phyloP scores from a whole-genome alignment of 1,140 invertebrate species.

The Chrysomallon squamiferum region DNA sequence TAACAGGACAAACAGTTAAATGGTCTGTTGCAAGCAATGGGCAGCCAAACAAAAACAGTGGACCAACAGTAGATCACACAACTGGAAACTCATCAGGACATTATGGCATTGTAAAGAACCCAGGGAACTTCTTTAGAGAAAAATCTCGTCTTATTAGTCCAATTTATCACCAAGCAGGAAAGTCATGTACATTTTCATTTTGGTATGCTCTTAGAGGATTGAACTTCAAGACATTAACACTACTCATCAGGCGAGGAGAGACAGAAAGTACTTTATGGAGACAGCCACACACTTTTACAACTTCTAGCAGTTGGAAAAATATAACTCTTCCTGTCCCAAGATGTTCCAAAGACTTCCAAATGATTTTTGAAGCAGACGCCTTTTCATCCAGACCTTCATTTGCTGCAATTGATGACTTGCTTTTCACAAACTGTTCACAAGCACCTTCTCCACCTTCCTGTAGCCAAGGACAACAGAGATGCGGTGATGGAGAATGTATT shows the following conservation, averaged over 20 bases:
- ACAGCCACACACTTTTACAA: slow-evolving; percentile 5
- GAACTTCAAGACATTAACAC: slow-evolving; percentile 25
- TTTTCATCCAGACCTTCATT: slow-evolving; percentile 19
- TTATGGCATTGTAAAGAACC: slow-evolving; percentile 35
- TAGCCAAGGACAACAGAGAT: slow-evolving; percentile 32
- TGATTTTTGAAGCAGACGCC: slow-evolving; percentile 41
- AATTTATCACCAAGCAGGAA: slow-evolving; percentile 41
- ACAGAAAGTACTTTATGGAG: slow-evolving; percentile 33
- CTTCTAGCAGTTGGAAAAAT: slow-evolving; percentile 37
- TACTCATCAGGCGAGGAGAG: slow-evolving; percentile 33
- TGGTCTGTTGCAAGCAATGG: slow-evolving; percentile 34
- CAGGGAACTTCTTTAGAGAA: slow-evolving; percentile 28
- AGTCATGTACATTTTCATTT: slow-evolving; percentile 42
- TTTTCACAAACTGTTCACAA: slow-evolving; percentile 20
- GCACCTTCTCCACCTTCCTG: slow-evolving; percentile 12
- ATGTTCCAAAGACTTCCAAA: slow-evolving; percentile 51
- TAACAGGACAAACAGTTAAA: slow-evolving; percentile 25
- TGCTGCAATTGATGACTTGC: slow-evolving; percentile 48
- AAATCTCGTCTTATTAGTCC: slow-evolving; percentile 36
- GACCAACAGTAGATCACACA: slow-evolving; percentile 45
- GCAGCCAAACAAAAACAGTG: slow-evolving; percentile 23
- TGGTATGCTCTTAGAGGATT: slow-evolving; percentile 46
- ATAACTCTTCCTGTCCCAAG: slow-evolving; percentile 28
- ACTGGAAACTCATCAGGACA: slow-evolving; percentile 32
- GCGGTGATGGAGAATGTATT: slow-evolving; percentile 44